phyloP scores from a whole-genome alignment of 2,797 vertebrate species.

The Sparus aurata region DNA sequence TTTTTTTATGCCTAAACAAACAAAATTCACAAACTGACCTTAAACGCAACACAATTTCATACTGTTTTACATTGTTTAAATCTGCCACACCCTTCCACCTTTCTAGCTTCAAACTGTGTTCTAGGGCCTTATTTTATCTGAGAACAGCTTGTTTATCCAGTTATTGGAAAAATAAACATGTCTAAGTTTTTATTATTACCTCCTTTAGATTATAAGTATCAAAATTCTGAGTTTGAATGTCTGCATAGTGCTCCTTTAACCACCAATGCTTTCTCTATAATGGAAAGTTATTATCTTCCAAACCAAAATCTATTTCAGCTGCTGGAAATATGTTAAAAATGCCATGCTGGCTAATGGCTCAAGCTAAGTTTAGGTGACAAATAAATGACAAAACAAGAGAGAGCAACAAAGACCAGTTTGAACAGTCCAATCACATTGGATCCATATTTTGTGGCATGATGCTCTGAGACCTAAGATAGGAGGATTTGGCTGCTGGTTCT shows the following conservation, averaged over 20 bases:
- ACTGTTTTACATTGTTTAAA: too few species aligned
- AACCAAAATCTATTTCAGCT: background rate
- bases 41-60: too few species aligned
- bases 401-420: conserved; percentile 33
- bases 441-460: conserved; percentile 48
- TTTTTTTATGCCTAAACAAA: too few species aligned
- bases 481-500: conserved; percentile 57
- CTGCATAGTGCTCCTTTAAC: background rate
- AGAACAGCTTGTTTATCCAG: too few species aligned
- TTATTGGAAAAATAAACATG: too few species aligned
- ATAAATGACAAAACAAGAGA: conserved; percentile 29
- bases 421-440: conserved; percentile 65
- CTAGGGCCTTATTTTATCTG: too few species aligned
- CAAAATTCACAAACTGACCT: too few species aligned
- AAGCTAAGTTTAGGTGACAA: background rate
- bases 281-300: background rate
- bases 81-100: too few species aligned
- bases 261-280: background rate
- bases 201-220: too few species aligned
- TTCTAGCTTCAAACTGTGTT: too few species aligned
- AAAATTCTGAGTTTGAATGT: too few species aligned
- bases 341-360: background rate
- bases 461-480: conserved; percentile 61
- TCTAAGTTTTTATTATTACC: too few species aligned
- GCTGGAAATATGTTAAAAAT: conserved; percentile 3